These are phyloP conservation scores for Lypha dubia DNA, from an alignment of 2,888 invertebrate species.

Conservation along the genomic window DNA sequence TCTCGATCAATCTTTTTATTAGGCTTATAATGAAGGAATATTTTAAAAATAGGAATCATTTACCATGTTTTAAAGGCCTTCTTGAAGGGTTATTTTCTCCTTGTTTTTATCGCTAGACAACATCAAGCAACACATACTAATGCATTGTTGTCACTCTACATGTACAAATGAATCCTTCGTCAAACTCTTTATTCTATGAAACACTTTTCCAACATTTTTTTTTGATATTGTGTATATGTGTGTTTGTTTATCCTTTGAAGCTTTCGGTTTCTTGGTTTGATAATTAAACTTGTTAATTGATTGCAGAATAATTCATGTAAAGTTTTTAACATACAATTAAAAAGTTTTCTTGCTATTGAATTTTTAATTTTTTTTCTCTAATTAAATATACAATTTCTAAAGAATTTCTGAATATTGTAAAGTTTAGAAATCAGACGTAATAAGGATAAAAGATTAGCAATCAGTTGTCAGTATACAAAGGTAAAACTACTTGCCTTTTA, in stretches of 20 bases:
- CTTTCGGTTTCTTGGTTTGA: slow-evolving; percentile 51
- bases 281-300: slow-evolving; percentile 71
- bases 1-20: too few relatives aligned
- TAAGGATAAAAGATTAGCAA: not conserved
- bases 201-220: slow-evolving; percentile 13
- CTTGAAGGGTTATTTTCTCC: not conserved
- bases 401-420: not conserved
- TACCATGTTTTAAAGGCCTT: not conserved
- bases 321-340: slow-evolving; percentile 68
- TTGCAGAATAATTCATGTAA: slow-evolving; percentile 68
- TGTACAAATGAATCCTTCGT: slow-evolving; percentile 29
- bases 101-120: not conserved
- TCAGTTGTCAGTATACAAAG: not conserved
- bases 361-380: slow-evolving; percentile 5
- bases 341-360: slow-evolving; percentile 43
- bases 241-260: slow-evolving; percentile 32
- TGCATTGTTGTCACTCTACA: slow-evolving; percentile 6
- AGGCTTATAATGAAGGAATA: too few relatives aligned
- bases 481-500: not conserved
- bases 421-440: not conserved
- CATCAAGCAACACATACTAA: not conserved
- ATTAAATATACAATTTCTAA: slow-evolving; percentile 10
- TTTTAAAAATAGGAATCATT: too few relatives aligned
- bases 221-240: not conserved
- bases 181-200: slow-evolving; percentile 19